These are phyloP conservation scores for Centropus unirufus DNA, from an alignment of 2,113 vertebrate species.

Conservation along the genomic window DNA sequence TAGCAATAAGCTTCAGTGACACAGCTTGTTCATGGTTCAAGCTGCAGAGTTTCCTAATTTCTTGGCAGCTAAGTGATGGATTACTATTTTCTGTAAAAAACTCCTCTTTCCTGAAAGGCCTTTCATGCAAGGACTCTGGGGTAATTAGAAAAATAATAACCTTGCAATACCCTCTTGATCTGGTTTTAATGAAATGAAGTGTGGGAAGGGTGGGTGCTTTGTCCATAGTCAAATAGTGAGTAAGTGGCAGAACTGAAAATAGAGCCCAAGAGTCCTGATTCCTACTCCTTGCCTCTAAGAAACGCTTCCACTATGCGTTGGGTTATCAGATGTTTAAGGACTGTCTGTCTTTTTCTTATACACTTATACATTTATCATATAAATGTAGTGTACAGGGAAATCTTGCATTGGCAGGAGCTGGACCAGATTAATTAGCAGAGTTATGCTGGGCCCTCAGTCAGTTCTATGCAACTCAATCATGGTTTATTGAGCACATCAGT, in stretches of 20 bases:
- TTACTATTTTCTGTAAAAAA: constrained; percentile 52
- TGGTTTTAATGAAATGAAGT: constrained; percentile 56
- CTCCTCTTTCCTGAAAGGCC: constrained; percentile 35
- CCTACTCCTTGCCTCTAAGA: not conserved
- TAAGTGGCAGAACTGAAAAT: constrained; percentile 36
- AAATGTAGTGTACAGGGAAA: not conserved
- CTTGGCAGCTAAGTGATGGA: constrained; percentile 58
- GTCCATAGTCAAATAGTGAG: constrained; percentile 36
- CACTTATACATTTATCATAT: not conserved
- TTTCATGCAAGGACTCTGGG: constrained; percentile 49
- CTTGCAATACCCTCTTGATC: constrained; percentile 50
- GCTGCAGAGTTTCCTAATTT: constrained; percentile 48
- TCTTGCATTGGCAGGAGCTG: not conserved
- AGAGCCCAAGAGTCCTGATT: constrained; percentile 19
- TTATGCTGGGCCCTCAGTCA: not conserved
- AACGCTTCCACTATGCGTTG: not conserved
- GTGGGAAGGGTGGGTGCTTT: constrained; percentile 2
- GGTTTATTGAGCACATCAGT: not conserved
- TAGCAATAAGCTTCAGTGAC: constrained; percentile 26
- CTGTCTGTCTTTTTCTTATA: not conserved
- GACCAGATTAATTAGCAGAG: constrained; percentile 19
- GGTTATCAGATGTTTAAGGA: not conserved
- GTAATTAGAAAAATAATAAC: constrained; percentile 69
- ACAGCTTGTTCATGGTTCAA: constrained; percentile 13
- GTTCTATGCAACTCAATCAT: not conserved